These are phyloP conservation scores for Chlamydotis undulata DNA, from an alignment of 2,113 vertebrate genomes.

Conservation along the genomic window DNA sequence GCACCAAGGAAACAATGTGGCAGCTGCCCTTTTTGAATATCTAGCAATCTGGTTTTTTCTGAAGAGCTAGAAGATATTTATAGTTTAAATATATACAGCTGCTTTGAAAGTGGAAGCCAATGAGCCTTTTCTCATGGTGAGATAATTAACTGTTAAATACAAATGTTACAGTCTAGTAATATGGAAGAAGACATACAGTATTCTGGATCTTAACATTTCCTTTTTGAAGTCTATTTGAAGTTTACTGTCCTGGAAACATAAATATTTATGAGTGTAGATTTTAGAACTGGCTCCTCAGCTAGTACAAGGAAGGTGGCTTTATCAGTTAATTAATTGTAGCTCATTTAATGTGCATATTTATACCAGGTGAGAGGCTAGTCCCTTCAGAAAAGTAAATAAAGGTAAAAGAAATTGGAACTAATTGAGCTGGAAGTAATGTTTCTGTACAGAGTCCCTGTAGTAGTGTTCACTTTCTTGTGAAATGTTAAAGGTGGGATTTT, in stretches of 20 bases:
- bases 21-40: constrained; percentile 66
- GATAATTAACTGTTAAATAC: constrained; percentile 33
- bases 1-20: constrained; percentile 59
- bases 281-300: not conserved
- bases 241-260: not conserved
- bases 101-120: constrained; percentile 49
- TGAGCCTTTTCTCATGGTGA: constrained; percentile 23
- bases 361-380: not conserved
- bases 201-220: not conserved
- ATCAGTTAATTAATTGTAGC: constrained; percentile 11
- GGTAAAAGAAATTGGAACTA: not conserved
- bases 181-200: not conserved
- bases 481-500: not conserved
- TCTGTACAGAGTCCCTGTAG: not conserved
- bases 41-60: constrained; percentile 51
- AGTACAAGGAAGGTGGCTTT: not conserved
- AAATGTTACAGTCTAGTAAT: not conserved
- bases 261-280: constrained; percentile 12
- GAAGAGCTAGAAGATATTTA: constrained; percentile 33
- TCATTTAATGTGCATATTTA: not conserved
- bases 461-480: not conserved
- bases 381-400: not conserved
- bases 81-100: constrained; percentile 7
- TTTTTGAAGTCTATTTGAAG: not conserved
- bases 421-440: not conserved